These are phyloP conservation scores for Heliconius hortense DNA, from an alignment of 2,888 invertebrate species.

Conservation along the genomic window DNA sequence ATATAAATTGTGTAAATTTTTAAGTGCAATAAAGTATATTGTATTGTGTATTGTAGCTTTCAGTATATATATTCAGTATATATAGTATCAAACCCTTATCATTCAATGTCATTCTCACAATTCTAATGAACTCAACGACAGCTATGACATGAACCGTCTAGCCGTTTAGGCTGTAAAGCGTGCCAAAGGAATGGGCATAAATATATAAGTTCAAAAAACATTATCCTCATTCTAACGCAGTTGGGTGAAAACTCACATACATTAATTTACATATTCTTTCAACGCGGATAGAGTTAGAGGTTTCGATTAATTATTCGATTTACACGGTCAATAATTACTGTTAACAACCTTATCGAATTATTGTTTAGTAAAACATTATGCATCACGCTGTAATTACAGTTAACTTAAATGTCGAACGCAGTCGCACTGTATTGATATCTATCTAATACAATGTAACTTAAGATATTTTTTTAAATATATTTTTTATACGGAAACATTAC, in stretches of 20 bases:
- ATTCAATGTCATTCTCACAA: too few species aligned
- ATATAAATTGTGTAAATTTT: too few species aligned
- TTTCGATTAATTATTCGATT: background rate
- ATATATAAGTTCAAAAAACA: background rate
- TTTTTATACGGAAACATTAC: too few species aligned
- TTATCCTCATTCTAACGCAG: background rate
- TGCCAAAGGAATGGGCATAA: background rate
- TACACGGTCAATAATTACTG: constrained; percentile 3
- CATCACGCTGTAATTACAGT: background rate
- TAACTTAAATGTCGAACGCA: background rate
- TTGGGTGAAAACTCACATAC: background rate
- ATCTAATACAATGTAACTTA: background rate
- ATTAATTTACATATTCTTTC: background rate
- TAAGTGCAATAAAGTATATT: too few species aligned
- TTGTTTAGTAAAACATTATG: background rate
- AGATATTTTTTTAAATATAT: background rate
- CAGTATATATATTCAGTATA: too few species aligned
- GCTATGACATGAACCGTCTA: too few species aligned
- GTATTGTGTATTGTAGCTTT: too few species aligned
- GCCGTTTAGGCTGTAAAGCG: too few species aligned
- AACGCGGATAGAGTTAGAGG: background rate
- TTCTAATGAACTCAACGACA: too few species aligned
- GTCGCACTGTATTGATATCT: background rate
- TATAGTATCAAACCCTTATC: too few species aligned
- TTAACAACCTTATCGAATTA: constrained; percentile 11